Conservation (phyloP, 2,888 invertebrate species). For the Euphydryas editha region DNA sequence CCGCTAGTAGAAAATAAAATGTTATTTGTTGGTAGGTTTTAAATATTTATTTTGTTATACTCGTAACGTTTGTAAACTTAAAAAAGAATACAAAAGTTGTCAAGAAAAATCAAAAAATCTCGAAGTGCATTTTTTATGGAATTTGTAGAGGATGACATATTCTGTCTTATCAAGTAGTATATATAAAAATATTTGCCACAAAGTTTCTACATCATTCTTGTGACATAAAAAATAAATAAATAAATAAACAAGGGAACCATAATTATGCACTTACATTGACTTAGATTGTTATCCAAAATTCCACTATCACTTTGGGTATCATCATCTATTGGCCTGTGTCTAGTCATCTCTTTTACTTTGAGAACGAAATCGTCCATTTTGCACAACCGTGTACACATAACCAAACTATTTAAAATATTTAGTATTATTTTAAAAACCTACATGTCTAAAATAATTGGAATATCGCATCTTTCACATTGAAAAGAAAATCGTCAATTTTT, state of each 20-base stretch:
- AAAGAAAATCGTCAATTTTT: conserved; percentile 67
- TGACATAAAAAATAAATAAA: not conserved
- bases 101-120: too few relatives aligned
- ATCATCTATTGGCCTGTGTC: conserved; percentile 73
- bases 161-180: too few relatives aligned
- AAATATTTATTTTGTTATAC: too few relatives aligned
- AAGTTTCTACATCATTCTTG: too few relatives aligned
- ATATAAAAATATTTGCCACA: too few relatives aligned
- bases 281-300: conserved; percentile 58
- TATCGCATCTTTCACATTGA: conserved; percentile 75
- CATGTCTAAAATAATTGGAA: conserved; percentile 59
- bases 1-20: too few relatives aligned
- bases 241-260: not conserved
- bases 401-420: conserved; percentile 44
- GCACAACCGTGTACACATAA: conserved; percentile 43
- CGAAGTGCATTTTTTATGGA: too few relatives aligned
- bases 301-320: conserved; percentile 75
- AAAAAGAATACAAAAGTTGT: too few relatives aligned
- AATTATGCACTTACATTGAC: conserved; percentile 60
- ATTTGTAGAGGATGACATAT: too few relatives aligned
- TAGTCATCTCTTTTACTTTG: conserved; percentile 53
- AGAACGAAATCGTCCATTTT: conserved; percentile 65
- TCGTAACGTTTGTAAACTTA: too few relatives aligned
- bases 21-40: too few relatives aligned
- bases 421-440: conserved; percentile 47